These are phyloP conservation scores for Entomobrya proxima DNA, from an alignment of 2,888 invertebrate genomes.

Conservation along the genomic window DNA sequence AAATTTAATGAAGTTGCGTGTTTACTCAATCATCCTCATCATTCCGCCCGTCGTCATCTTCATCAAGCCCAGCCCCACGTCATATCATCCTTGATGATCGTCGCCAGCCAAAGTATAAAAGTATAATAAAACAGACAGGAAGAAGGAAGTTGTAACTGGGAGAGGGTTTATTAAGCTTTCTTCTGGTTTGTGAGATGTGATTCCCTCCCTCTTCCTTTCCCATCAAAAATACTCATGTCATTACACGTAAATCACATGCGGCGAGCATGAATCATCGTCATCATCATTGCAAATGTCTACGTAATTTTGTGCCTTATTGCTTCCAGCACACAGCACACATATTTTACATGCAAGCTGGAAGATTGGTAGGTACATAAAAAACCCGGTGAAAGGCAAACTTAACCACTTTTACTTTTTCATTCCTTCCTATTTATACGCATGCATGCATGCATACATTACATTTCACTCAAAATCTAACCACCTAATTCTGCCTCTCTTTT, in stretches of 20 bases:
- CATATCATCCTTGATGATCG: not conserved
- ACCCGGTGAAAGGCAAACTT: not conserved
- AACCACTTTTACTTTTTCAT: not conserved
- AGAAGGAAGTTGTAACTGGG: slow-evolving; percentile 54
- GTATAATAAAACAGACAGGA: slow-evolving; percentile 34
- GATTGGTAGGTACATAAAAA: not conserved
- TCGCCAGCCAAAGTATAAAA: slow-evolving; percentile 31
- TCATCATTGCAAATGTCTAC: not conserved
- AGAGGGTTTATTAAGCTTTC: slow-evolving; percentile 50
- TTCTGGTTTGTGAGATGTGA: slow-evolving; percentile 57
- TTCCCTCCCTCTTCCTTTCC: not conserved
- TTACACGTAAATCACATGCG: not conserved
- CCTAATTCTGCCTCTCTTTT: too few relatives aligned
- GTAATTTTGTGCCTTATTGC: not conserved
- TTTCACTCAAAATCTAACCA: not conserved
- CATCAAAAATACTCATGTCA: not conserved
- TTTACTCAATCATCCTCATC: slow-evolving; percentile 40
- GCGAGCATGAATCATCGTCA: not conserved
- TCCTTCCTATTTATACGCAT: not conserved
- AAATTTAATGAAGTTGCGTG: slow-evolving; percentile 63
- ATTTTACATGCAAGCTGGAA: not conserved
- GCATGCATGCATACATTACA: not conserved
- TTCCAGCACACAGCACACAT: too few relatives aligned
- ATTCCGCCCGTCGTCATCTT: slow-evolving; percentile 20
- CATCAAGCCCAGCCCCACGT: not conserved